Evolutionary conservation across 2,113 vertebrate species (phyloP).

Genomic region (Notarius quadriscutis): DNA sequence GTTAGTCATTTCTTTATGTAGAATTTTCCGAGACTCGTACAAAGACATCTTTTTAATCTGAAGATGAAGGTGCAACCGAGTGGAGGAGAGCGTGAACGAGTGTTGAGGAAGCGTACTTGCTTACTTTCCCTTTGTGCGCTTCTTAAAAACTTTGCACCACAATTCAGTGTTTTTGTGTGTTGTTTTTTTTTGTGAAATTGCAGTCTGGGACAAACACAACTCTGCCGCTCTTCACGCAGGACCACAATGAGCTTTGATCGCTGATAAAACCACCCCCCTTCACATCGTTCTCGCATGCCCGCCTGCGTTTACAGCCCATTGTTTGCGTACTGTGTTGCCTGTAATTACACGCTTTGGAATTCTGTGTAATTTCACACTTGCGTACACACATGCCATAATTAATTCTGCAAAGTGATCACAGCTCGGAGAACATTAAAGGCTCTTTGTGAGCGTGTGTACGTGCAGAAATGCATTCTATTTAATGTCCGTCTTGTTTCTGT

Average conservation of each 20-base stretch:
- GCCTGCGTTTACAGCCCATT: constrained; percentile 50
- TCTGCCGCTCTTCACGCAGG: constrained; percentile 19
- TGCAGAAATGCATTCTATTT: background rate
- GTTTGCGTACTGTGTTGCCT: constrained; percentile 61
- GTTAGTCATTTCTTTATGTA: constrained; percentile 75
- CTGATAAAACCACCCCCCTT: constrained; percentile 46
- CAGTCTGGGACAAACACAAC: background rate
- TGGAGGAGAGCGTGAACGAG: constrained; percentile 34
- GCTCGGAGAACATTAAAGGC: constrained; percentile 62
- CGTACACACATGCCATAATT: constrained; percentile 69
- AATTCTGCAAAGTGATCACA: constrained; percentile 69
- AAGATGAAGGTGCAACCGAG: constrained; percentile 37
- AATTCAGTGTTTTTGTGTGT: background rate
- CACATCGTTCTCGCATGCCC: constrained; percentile 36
- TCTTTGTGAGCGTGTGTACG: constrained; percentile 33
- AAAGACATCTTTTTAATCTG: constrained; percentile 68
- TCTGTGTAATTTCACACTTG: constrained; percentile 72
- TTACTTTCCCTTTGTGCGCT: background rate
- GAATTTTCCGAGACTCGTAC: constrained; percentile 65
- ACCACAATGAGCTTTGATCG: constrained; percentile 51
- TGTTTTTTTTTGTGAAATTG: background rate
- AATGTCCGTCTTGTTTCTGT: background rate
- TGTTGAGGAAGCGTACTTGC: background rate
- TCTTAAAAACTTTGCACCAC: constrained; percentile 39
- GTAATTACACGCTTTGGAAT: constrained; percentile 67